Evolutionary conservation across 2,888 invertebrate genomes (phyloP), one percentile per base, ranked within the genome.

Genomic region (Orthosia incerta): DNA sequence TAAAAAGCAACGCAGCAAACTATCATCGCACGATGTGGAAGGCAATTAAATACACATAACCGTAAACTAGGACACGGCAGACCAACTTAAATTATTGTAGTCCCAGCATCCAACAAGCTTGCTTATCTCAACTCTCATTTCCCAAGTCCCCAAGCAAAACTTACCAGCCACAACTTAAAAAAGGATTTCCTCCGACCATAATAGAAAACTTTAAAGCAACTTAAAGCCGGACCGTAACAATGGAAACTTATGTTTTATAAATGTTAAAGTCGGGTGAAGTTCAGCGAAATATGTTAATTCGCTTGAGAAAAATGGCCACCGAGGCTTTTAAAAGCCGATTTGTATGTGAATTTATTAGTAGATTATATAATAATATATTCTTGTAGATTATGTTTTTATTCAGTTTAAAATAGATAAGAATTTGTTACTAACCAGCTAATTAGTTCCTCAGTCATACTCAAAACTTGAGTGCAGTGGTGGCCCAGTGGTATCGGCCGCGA

Each of bases 181-280:
- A 84, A 76, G 77, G 76, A 75, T 86, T 85, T 76, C 59, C 66
- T 78, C 12, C 55, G 13, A 48, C 71, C 69, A 79, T 79, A 86
- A 86, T 85, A 85, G 84, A 87, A 85, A 87, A 85, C 82, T 83
- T 83, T 48, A 65, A 71, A 78, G 66, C 74, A 74, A 71, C 81
- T 80, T 78, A 76, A 75, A 84, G 74, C 78, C 53, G 13, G 62
- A 50, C 69, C 72, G 72, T 80, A 80, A 87, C 88, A 87, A 86
- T 82, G 75, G 68, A 75, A 83, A 88, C 87, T 86, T 88, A 79
- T 84, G 87, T 87, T 87, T 82, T 75, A 84, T 86, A 86, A 87
- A 84, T 84, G 84, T 77, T 73, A 46, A 65, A 80, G 61, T 12
- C 20, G 59, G 53, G 13, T 16, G 48, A 65, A 87, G 80, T 86